Percentiles rank a stretch among this genome's conserved stretches.
Conservation (phyloP, 2,888 invertebrate species). For the Eudemis profundana region DNA sequence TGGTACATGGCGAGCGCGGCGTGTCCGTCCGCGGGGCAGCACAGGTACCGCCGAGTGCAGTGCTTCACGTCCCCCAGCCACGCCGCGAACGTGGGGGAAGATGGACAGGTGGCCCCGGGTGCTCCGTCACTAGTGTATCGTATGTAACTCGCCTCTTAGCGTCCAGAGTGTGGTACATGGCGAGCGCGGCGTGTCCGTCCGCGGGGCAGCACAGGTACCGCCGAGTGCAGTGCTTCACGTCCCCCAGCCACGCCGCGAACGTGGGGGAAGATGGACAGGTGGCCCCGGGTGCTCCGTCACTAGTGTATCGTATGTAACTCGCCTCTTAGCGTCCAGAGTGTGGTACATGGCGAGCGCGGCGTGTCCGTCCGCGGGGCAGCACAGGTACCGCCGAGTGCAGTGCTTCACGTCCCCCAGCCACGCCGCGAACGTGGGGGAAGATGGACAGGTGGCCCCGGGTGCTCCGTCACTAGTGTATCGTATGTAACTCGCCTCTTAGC, state of each 20-base stretch:
- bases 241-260: conserved; percentile 97
- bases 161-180: conserved; percentile 92
- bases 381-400: conserved; percentile 97
- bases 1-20: conserved; percentile 94
- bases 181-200: conserved; percentile 95
- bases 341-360: conserved; percentile 94
- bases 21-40: conserved; percentile 94
- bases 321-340: conserved; percentile 87
- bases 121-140: conserved; percentile 85
- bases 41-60: conserved; percentile 97
- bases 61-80: conserved; percentile 99
- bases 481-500: conserved; percentile 78
- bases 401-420: conserved; percentile 99
- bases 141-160: conserved; percentile 83
- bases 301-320: conserved; percentile 46
- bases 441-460: conserved; percentile 87
- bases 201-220: conserved; percentile 95
- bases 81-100: conserved; percentile 96
- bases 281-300: conserved; percentile 86
- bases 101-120: conserved; percentile 86
- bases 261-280: too few species aligned
- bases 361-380: conserved; percentile 94
- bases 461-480: conserved; percentile 78
- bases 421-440: conserved; percentile 97
- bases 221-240: conserved; percentile 99